These are phyloP conservation scores for Lithobates sylvaticus DNA, from an alignment of 2,797 vertebrate species.

Conservation along the genomic window DNA sequence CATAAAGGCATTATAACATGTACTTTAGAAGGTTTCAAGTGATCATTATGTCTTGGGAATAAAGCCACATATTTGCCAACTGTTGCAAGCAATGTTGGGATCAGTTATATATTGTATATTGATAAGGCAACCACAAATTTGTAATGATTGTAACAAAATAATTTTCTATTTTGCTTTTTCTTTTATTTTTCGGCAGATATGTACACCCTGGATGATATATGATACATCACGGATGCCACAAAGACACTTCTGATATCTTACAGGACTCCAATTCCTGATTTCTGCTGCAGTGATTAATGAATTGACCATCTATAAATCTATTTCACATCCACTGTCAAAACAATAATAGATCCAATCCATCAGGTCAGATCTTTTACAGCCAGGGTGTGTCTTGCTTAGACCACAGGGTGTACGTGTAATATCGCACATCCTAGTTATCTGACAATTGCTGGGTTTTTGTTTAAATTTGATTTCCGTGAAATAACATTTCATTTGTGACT, in stretches of 20 bases:
- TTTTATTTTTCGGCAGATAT: slow-evolving; percentile 67
- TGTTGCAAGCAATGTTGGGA: no score
- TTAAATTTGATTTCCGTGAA: neutral
- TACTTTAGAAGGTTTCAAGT: no score
- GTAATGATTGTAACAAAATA: neutral
- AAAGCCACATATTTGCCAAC: no score
- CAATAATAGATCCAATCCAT: slow-evolving; percentile 56
- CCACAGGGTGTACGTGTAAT: slow-evolving; percentile 26
- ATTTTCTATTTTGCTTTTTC: neutral
- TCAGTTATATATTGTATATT: no score
- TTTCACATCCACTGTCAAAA: slow-evolving; percentile 59
- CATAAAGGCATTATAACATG: no score
- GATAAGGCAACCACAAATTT: neutral
- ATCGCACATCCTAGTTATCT: slow-evolving; percentile 61
- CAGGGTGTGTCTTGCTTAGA: slow-evolving; percentile 45
- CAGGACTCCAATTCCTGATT: slow-evolving; percentile 61
- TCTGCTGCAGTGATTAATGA: slow-evolving; percentile 60
- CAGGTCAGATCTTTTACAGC: slow-evolving; percentile 61
- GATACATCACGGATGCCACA: slow-evolving; percentile 55
- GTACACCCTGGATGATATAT: slow-evolving; percentile 64
- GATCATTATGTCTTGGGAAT: no score
- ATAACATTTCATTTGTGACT: slow-evolving; percentile 20
- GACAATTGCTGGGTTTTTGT: neutral
- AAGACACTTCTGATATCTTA: slow-evolving; percentile 64
- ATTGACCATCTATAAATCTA: slow-evolving; percentile 63